A percentile compares a stretch with the other conserved stretches of the same genome.
phyloP scores from a whole-genome alignment of 2,113 vertebrate species.

The Myotis davidii region DNA sequence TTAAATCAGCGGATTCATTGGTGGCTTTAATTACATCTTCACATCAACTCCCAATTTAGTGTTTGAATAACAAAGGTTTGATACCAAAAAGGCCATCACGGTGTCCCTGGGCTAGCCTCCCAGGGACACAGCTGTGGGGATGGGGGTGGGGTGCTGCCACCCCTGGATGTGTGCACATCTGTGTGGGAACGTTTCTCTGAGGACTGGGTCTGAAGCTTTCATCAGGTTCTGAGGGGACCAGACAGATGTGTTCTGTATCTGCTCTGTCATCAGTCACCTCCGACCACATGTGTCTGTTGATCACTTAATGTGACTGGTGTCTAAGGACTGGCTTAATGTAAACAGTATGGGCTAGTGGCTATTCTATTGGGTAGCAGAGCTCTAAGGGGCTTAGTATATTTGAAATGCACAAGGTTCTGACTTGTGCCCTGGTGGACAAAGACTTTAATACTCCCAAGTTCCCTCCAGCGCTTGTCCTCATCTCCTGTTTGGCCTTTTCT shows the following conservation, averaged over 20 bases:
- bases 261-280: not conserved
- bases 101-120: not conserved
- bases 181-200: not conserved
- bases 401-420: not conserved
- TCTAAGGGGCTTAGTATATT: not conserved
- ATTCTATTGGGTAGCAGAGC: not conserved
- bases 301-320: not conserved
- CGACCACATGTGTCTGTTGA: accelerated
- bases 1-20: not conserved
- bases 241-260: accelerated
- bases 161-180: not conserved
- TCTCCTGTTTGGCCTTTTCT: not conserved
- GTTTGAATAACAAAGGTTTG: not conserved
- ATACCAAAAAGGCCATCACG: not conserved
- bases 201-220: not conserved
- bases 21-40: not conserved
- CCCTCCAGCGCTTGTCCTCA: not conserved
- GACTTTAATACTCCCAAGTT: not conserved
- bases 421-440: not conserved
- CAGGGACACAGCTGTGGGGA: not conserved
- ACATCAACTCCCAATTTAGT: not conserved
- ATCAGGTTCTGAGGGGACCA: not conserved
- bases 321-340: not conserved
- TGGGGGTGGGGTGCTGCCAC: not conserved
- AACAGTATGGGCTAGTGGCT: not conserved